These are phyloP conservation scores for Orchesellides sinensis DNA, from an alignment of 2,888 invertebrate genomes.

Conservation along the genomic window DNA sequence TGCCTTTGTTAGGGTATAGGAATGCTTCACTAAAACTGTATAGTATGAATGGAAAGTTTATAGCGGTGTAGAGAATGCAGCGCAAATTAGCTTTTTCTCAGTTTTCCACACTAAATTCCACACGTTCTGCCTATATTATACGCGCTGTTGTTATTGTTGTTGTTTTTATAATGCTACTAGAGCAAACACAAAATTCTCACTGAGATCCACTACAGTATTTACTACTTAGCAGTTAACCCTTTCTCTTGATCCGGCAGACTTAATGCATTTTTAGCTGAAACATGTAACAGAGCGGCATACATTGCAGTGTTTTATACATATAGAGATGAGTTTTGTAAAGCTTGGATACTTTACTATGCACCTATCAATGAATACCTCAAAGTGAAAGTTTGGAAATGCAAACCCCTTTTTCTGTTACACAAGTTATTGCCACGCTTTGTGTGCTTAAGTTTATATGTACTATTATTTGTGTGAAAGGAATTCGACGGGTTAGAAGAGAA, in stretches of 20 bases:
- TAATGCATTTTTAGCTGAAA: too few species aligned
- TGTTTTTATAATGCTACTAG: background rate
- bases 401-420: too few species aligned
- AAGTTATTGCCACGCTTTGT: too few species aligned
- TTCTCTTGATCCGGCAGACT: too few species aligned
- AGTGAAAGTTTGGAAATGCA: background rate
- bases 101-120: background rate
- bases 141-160: constrained; percentile 17
- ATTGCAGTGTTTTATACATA: too few species aligned
- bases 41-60: too few species aligned
- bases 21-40: too few species aligned
- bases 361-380: background rate
- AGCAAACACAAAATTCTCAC: constrained; percentile 23
- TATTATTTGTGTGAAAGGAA: constrained; percentile 33
- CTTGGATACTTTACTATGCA: too few species aligned
- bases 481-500: constrained; percentile 10
- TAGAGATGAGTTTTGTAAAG: too few species aligned
- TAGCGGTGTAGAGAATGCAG: constrained; percentile 14
- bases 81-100: constrained; percentile 42
- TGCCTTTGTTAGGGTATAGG: too few species aligned
- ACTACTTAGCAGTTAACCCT: too few species aligned
- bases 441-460: background rate
- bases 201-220: constrained; percentile 15
- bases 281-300: too few species aligned
- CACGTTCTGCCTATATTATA: background rate